A percentile compares a stretch with the other conserved stretches of the same genome.
Conservation (phyloP, 2,888 invertebrate genomes). For the Hesperia comma region DNA sequence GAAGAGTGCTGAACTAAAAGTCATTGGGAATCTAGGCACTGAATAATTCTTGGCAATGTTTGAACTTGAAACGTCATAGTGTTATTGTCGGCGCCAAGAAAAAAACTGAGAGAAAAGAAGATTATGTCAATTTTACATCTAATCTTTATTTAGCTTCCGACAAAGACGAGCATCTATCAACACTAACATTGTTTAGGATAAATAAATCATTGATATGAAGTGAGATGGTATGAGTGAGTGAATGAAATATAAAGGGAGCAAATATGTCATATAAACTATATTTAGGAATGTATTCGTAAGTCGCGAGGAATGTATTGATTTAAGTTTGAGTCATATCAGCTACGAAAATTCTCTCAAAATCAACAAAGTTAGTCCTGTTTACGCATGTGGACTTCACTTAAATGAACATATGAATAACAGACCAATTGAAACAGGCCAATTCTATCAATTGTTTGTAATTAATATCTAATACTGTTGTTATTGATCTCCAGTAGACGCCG, state of each 20-base stretch:
- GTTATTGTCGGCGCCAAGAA: conserved; percentile 31
- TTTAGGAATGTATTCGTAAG: too few species aligned
- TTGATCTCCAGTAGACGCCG: conserved; percentile 22
- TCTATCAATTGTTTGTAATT: conserved; percentile 1
- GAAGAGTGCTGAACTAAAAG: conserved; percentile 23
- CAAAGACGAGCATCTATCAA: not conserved
- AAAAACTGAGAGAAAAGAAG: conserved; percentile 10
- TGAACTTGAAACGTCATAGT: conserved; percentile 29
- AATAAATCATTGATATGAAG: too few species aligned
- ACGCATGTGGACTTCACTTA: not conserved
- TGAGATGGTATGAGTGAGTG: too few species aligned
- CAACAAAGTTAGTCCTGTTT: too few species aligned
- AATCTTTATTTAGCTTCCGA: conserved; percentile 23
- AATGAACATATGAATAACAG: not conserved
- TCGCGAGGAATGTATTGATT: too few species aligned
- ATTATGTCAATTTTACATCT: conserved; percentile 18
- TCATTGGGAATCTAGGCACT: conserved; percentile 11
- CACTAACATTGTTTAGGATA: not conserved
- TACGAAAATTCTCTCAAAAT: too few species aligned
- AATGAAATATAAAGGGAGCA: too few species aligned
- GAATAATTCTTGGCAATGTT: conserved; percentile 34
- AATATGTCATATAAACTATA: too few species aligned
- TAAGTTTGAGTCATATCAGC: too few species aligned
- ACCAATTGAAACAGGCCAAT: conserved; percentile 13
- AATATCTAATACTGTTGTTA: not conserved